Evolutionary conservation across 2,797 vertebrate species (phyloP), one percentile per base, ranked within the genome.

Genomic region (Xenentodon cancila): DNA sequence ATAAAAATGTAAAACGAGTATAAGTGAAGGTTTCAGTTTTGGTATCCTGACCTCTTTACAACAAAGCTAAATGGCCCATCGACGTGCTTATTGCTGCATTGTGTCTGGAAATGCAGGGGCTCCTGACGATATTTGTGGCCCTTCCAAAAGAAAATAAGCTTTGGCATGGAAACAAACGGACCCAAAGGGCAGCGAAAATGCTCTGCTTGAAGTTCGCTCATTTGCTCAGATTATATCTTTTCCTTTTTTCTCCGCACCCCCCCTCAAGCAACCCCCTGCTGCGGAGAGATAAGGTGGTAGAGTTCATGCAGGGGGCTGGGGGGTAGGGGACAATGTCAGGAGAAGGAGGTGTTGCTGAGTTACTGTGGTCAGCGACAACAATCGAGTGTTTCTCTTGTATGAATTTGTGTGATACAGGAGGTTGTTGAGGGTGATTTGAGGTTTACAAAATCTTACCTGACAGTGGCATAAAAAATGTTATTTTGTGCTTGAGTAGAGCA

Each of bases 131-230:
- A 64, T 47, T 53, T 62, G 25, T 50, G 22, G 54, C 45, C 49
- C 25, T 64, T 55, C 49, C 50, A 56, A 66, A 61, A 48, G 44
- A 75, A 57, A 68, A 73, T 4, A 54, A 7, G 12, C 55, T 70
- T 65, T 68, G 74, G 66, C 77, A 76, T 60, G 19, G 13, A 82
- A 61, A 82, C 48, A 83, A 79, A 81, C 78, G 49, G 52, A 68
- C 71, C 80, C 62, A 70, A 72, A 69, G 58, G 76, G 50, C 68
- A 74, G 37, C 34, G 51, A 75, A 84, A 77, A 51, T 59, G 51
- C 73, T 84, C 45, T 62, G 60, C 54, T 68, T 67, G 55, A 78
- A 60, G 42, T 79, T 84, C 74, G 45, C 45, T 70, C 20, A 9
- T 47, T 45, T 53, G n/a, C n/a, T 79, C 43, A 52, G 44, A 75